Base-by-base conservation (phyloP, 2,797 vertebrate species). In the Linurgus olivaceus region DNA sequence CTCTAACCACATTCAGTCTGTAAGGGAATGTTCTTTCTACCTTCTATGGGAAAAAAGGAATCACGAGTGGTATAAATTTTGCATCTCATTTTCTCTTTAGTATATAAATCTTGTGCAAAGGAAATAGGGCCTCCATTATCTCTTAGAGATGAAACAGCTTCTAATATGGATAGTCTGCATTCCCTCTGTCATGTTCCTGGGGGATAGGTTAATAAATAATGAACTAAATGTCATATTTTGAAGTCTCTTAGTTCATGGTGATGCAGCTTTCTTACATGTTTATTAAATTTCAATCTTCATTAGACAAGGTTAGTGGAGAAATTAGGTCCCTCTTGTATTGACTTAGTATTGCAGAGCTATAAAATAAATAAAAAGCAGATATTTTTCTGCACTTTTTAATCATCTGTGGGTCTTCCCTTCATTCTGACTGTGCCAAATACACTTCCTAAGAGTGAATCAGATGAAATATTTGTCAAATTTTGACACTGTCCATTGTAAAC, bases 131-230 rank as follows among this genome's bases (percentile, higher is more conserved):
- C 95, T 94, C 91, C 87, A 88, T 96, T 96, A 96, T 86, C 76
- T 93, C 51, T 73, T 94, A 75, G 81, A 96, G 95, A 95, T 96
- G 91, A 96, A 96, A 96, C 76, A 86, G 58, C 52, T 94, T 94
- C 89, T 95, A 90, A 96, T 90, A 78, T 20, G 51, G 87, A 86
- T 90, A 93, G 82, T 84, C 87, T 94, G 73, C 76, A 88, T 95
- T 96, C 79, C 73, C 44, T 81, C 95, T 95, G 80, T 96, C 87
- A 70, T 83, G 73, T 73, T 96, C 93, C 91, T 93, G 45, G 47
- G 89, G 91, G 95, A 95, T 81, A 96, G 51, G 85, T 95, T 95
- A 96, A 96, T 96, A 95, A 96, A 96, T 97, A 96, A 95, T 96
- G 93, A 95, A 96, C 79, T 94, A 94, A 95, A 91, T 97, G 96